Percentiles rank a stretch among this genome's conserved stretches.
phyloP scores from a whole-genome alignment of 2,888 invertebrate species.

The Fissipunctia ypsillon region DNA sequence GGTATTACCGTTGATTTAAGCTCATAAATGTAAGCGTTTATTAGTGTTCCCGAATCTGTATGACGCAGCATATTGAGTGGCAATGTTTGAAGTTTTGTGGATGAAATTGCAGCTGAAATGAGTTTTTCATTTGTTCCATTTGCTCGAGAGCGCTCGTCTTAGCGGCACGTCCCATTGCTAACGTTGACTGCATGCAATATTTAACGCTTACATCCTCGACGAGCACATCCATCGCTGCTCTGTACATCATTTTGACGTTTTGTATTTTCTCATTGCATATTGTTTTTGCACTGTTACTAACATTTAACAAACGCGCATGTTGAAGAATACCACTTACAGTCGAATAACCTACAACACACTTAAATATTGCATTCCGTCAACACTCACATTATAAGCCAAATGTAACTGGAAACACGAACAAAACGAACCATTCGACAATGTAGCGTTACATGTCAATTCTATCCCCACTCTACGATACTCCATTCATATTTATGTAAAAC shows the following conservation, averaged over 20 bases:
- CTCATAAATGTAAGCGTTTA: conserved; percentile 68
- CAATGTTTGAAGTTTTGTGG: conserved; percentile 69
- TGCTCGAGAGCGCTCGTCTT: conserved; percentile 84
- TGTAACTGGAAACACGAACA: conserved; percentile 79
- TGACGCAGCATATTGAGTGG: conserved; percentile 68
- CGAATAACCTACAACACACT: conserved; percentile 80
- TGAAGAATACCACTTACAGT: conserved; percentile 78
- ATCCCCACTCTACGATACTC: conserved; percentile 47
- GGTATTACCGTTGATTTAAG: conserved; percentile 56
- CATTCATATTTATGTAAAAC: conserved; percentile 54
- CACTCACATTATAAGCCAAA: conserved; percentile 77
- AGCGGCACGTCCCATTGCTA: conserved; percentile 88
- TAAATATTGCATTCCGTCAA: conserved; percentile 91
- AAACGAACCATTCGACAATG: conserved; percentile 74
- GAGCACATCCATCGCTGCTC: conserved; percentile 84
- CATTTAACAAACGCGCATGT: conserved; percentile 83
- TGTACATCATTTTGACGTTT: conserved; percentile 79
- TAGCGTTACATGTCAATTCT: conserved; percentile 64
- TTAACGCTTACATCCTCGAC: conserved; percentile 86
- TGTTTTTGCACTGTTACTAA: conserved; percentile 80
- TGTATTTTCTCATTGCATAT: conserved; percentile 81
- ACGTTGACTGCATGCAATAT: conserved; percentile 91
- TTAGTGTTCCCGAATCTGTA: conserved; percentile 65
- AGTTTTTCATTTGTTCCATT: conserved; percentile 82
- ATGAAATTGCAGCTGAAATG: conserved; percentile 78